These are phyloP conservation scores for Pedionomus torquatus DNA, from an alignment of 2,113 vertebrate species.

Conservation along the genomic window DNA sequence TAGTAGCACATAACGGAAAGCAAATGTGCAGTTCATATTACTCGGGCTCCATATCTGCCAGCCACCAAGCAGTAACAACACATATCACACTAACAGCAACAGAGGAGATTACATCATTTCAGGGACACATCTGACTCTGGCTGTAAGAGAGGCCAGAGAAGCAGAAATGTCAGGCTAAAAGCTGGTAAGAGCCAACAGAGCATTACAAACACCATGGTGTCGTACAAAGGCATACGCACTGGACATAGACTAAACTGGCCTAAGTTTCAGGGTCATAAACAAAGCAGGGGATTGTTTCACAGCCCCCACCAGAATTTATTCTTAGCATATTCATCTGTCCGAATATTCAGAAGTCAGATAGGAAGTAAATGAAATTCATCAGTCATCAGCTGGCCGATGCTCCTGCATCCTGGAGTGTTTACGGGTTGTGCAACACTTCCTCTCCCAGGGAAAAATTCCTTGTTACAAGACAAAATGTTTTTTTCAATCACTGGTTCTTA, in stretches of 20 bases:
- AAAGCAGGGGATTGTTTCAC: constrained; percentile 17
- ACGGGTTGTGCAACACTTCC: not conserved
- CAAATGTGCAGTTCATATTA: not conserved
- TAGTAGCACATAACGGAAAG: not conserved
- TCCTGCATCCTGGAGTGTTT: not conserved
- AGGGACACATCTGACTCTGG: not conserved
- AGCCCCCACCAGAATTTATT: not conserved
- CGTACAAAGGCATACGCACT: not conserved
- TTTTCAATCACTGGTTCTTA: not conserved
- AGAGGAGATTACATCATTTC: constrained; percentile 1
- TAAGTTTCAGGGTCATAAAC: not conserved
- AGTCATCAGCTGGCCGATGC: constrained; percentile 17
- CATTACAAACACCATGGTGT: not conserved
- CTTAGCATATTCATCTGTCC: not conserved
- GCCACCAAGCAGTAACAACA: not conserved
- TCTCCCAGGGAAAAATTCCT: not conserved
- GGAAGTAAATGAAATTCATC: constrained; percentile 28
- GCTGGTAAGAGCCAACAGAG: not conserved
- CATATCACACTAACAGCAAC: not conserved
- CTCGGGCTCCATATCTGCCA: not conserved
- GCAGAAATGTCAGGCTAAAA: not conserved
- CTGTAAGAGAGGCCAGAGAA: not conserved
- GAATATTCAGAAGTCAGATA: constrained; percentile 15
- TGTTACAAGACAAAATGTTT: not conserved
- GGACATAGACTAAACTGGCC: not conserved